Base-by-base conservation (phyloP, 2,113 vertebrate genomes). In the Mustela lutreola region DNA sequence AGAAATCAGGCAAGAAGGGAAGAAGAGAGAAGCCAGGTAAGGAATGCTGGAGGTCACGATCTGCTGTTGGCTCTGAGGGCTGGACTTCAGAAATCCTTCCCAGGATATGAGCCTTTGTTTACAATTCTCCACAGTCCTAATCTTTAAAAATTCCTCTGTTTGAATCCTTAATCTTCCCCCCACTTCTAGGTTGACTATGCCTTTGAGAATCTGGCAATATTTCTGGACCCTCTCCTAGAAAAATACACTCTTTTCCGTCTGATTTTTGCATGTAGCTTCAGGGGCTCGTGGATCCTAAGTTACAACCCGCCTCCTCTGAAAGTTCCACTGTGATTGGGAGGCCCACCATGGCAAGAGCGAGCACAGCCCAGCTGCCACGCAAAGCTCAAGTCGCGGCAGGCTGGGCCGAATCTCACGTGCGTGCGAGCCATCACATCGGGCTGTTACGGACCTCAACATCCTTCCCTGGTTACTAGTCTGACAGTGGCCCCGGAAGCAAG, bases 141-240 rank as follows among this genome's bases (percentile, higher is more conserved):
- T 65, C 76, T 22, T 78, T 65, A 84, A 81, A 89, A 92, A 88
- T 65, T 42, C 89, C 85, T 81, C 31, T 21, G 6, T 62, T 71
- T 73, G 26, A 60, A 79, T 39, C 7, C 67, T 93, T 71, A 94
- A 22, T 94, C 78, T 87, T 73, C 71, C 62, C 76, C 31, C 26
- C 45, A n/a, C 33, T 53, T 70, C 60, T 39, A 62, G 71, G 94
- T 86, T 81, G 95, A 88, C 80, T 39, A 87, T 48, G 48, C 76
- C 83, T 95, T 88, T 93, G 81, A 90, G 82, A 97, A 94, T 88
- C 85, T 89, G 89, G 76, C 71, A 71, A 73, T 45, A 81, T 53
- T 75, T 80, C 89, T 97, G 84, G 80, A 78, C 7, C 11, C 4
- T 70, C 42, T 94, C 71, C 82, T 92, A 94, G 95, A 94, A 97